A percentile compares a stretch with the other conserved stretches of the same genome.
These are phyloP conservation scores for Rhamphomyia laevipes DNA, from an alignment of 2,888 invertebrate genomes.

Conservation along the genomic window DNA sequence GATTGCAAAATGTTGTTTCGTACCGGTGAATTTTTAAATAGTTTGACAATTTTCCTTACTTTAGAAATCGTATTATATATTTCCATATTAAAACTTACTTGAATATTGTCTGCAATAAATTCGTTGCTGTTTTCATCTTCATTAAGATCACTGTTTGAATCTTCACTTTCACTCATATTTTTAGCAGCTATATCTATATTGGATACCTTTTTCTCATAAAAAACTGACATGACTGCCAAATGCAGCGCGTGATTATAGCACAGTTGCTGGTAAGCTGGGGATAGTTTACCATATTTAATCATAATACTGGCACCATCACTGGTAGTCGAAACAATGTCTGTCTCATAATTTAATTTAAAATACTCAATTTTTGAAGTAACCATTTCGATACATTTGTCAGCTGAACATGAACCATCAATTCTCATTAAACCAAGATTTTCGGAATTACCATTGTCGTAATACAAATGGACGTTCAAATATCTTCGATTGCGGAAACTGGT, in stretches of 20 bases:
- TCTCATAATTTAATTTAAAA: background rate
- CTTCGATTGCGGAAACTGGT: constrained; percentile 1
- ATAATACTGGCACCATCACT: background rate
- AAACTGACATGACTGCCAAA: background rate
- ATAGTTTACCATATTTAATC: background rate
- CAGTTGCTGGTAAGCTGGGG: background rate
- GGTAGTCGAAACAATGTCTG: background rate
- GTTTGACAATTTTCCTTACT: no score
- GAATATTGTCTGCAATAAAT: no score
- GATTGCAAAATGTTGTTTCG: no score
- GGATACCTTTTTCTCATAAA: no score
- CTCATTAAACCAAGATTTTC: background rate
- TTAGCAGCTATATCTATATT: no score
- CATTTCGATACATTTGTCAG: constrained; percentile 1
- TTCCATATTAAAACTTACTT: no score
- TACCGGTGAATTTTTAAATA: no score
- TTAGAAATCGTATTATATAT: no score
- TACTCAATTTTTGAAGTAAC: background rate
- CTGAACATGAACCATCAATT: background rate
- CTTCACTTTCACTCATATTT: no score
- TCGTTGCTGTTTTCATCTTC: no score
- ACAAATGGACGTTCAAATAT: constrained; percentile 1
- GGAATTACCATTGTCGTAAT: background rate
- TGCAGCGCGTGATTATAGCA: constrained; percentile 4
- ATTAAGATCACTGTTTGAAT: no score